Percentiles rank a stretch among this genome's conserved stretches.
Conservation (phyloP, 1,140 invertebrate species). For the Parasteatoda tepidariorum region DNA sequence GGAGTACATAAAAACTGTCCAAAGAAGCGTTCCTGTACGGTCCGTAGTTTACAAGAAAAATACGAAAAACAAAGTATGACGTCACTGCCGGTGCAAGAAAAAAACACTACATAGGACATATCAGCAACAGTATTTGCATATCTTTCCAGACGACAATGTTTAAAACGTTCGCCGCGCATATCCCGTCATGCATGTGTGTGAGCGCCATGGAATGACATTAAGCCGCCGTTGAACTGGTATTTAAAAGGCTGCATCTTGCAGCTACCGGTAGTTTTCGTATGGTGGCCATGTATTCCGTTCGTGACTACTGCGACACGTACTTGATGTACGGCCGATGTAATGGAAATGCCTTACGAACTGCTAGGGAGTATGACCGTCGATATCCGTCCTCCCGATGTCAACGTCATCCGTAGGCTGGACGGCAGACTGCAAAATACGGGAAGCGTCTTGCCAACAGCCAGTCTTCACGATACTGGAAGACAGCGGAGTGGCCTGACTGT, state of each 20-base stretch:
- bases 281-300: background rate
- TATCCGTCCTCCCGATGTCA: background rate
- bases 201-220: too few species aligned
- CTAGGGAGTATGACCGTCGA: background rate
- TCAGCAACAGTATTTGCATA: too few species aligned
- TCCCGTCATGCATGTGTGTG: too few species aligned
- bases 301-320: background rate
- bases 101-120: too few species aligned
- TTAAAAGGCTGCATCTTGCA: background rate
- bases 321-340: background rate
- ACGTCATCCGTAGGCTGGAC: background rate
- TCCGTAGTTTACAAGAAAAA: too few species aligned
- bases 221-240: too few species aligned
- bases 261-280: background rate
- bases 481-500: background rate
- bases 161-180: too few species aligned
- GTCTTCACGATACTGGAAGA: background rate
- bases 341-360: slow-evolving; percentile 1
- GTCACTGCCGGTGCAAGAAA: too few species aligned
- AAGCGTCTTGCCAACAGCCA: background rate
- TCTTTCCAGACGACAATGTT: too few species aligned
- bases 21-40: too few species aligned
- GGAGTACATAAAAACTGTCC: too few species aligned
- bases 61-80: too few species aligned
- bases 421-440: background rate